A percentile compares a stretch with the other conserved stretches of the same genome.
Evolutionary conservation across 2,888 invertebrate genomes (phyloP).

Genomic region (Oscheius sp.): DNA sequence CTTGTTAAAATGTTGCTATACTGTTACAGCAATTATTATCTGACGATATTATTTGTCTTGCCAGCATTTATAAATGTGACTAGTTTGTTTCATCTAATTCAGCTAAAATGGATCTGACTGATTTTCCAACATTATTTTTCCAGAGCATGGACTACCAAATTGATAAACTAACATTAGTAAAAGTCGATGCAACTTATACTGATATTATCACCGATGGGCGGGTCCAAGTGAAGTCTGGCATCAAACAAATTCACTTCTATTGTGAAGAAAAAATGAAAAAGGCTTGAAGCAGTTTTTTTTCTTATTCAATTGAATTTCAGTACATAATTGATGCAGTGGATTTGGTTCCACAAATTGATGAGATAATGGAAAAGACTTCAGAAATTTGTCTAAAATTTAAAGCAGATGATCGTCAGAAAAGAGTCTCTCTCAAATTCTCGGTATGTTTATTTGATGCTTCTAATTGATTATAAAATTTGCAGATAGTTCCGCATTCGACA

Average conservation of each 20-base stretch:
- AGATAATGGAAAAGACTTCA: background rate
- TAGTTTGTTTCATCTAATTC: too few species aligned
- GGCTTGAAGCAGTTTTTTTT: background rate
- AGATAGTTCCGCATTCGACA: background rate
- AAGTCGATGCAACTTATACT: conserved; percentile 2
- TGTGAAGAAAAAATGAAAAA: conserved; percentile 2
- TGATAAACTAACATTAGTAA: background rate
- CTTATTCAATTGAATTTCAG: background rate
- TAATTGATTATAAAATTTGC: background rate
- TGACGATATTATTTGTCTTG: too few species aligned
- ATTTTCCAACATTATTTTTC: too few species aligned
- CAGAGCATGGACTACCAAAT: conserved; percentile 12
- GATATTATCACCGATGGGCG: background rate
- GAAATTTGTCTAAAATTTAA: background rate
- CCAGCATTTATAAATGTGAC: too few species aligned
- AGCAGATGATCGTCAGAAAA: background rate
- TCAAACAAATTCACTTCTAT: background rate
- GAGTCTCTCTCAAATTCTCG: background rate
- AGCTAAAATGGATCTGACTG: too few species aligned
- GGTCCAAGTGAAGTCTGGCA: background rate
- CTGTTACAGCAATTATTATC: too few species aligned
- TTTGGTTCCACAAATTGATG: background rate
- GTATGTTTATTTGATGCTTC: background rate
- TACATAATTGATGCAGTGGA: background rate
- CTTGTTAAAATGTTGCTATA: too few species aligned